These are phyloP conservation scores for Acanthis flammea DNA, from an alignment of 2,797 vertebrate genomes.

Conservation along the genomic window DNA sequence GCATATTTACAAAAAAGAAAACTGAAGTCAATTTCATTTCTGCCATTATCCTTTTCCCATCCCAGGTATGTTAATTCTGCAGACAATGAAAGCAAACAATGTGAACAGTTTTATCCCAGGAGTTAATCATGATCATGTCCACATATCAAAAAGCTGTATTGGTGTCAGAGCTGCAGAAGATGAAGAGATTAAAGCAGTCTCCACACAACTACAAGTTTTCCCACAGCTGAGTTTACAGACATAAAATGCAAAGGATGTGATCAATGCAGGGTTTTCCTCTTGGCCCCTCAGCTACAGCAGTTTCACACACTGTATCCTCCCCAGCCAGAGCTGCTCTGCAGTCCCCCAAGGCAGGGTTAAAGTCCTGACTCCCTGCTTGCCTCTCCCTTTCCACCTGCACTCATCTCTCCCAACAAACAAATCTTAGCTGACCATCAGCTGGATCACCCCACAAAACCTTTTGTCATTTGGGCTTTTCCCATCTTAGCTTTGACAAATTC, in stretches of 20 bases:
- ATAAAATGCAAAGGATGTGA: background rate
- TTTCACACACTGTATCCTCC: background rate
- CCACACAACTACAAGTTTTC: background rate
- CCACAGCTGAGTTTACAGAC: background rate
- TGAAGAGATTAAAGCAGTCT: background rate
- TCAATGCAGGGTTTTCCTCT: background rate
- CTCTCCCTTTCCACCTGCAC: background rate
- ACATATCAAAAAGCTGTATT: accelerated
- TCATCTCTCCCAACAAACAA: background rate
- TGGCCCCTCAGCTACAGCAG: background rate
- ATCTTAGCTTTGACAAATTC: background rate
- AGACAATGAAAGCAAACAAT: background rate
- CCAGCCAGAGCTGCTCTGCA: background rate
- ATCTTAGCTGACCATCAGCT: background rate
- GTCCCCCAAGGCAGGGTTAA: background rate
- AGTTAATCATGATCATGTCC: background rate
- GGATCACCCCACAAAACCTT: background rate
- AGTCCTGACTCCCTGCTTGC: background rate
- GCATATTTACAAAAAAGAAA: background rate
- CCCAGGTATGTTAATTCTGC: background rate
- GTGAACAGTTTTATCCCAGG: background rate
- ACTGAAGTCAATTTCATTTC: background rate
- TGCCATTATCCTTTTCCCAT: background rate
- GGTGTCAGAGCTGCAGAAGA: background rate
- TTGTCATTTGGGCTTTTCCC: background rate